A percentile compares a stretch with the other conserved stretches of the same genome.
Conservation (phyloP, 2,113 vertebrate genomes). For the Pituophis catenifer region DNA sequence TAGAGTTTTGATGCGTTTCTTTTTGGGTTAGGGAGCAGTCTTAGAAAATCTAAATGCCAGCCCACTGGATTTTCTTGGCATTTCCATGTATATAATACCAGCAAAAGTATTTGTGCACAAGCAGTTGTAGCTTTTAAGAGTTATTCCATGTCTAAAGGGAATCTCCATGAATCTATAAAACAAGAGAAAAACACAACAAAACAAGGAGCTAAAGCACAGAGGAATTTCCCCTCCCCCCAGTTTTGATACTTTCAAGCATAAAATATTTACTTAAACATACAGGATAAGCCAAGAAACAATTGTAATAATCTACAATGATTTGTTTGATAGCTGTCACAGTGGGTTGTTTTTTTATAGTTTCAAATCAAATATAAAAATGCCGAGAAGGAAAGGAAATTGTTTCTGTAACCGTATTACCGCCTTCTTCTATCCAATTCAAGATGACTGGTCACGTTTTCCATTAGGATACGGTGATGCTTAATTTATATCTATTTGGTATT, state of each 20-base stretch:
- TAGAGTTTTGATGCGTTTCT: constrained; percentile 19
- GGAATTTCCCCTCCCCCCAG: background rate
- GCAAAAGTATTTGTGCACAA: background rate
- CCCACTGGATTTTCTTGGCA: background rate
- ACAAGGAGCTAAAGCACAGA: background rate
- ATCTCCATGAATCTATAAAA: background rate
- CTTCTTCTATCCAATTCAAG: background rate
- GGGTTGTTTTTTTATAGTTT: background rate
- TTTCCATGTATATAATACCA: background rate
- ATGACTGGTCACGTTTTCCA: background rate
- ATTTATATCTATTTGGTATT: background rate
- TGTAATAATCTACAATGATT: background rate
- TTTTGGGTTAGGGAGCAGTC: background rate
- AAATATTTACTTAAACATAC: background rate
- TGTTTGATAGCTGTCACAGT: background rate
- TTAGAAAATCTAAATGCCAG: constrained; percentile 31
- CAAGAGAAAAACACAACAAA: background rate
- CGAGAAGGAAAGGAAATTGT: background rate
- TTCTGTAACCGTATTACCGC: background rate
- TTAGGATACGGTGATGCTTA: background rate
- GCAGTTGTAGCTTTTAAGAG: background rate
- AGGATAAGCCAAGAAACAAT: background rate
- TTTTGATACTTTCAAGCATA: background rate
- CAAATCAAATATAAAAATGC: background rate
- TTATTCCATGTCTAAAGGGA: background rate